Conservation (phyloP, 2,113 vertebrate species). For the Centrocercus urophasianus region DNA sequence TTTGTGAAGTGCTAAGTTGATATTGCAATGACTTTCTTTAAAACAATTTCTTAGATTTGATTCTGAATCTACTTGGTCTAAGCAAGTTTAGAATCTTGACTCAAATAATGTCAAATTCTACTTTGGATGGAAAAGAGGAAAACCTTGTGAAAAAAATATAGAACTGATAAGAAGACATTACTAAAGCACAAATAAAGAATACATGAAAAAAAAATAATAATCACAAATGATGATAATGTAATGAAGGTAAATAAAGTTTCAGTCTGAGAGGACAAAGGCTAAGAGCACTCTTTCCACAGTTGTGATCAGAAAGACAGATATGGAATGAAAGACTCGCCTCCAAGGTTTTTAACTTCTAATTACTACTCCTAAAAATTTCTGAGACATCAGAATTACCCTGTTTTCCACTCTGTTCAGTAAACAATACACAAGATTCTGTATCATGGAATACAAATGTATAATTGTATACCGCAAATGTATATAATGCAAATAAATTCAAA, state of each 20-base stretch:
- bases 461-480: neutral
- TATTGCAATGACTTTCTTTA: neutral
- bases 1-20: neutral
- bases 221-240: neutral
- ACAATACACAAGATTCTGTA: neutral
- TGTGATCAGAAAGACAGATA: neutral
- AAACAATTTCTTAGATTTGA: neutral
- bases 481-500: neutral
- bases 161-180: neutral
- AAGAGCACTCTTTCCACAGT: neutral
- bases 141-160: neutral
- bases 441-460: neutral
- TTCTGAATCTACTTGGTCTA: neutral
- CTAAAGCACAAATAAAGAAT: neutral
- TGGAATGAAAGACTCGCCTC: neutral
- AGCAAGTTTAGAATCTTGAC: neutral
- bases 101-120: neutral
- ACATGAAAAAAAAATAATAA: neutral
- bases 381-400: neutral
- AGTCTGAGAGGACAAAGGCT: neutral
- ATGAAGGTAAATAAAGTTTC: neutral
- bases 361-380: neutral
- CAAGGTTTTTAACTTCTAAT: slow-evolving; percentile 6
- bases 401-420: neutral
- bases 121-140: neutral